Base-by-base conservation (phyloP, 2,888 invertebrate species). In the Netelia fuscicornis region DNA sequence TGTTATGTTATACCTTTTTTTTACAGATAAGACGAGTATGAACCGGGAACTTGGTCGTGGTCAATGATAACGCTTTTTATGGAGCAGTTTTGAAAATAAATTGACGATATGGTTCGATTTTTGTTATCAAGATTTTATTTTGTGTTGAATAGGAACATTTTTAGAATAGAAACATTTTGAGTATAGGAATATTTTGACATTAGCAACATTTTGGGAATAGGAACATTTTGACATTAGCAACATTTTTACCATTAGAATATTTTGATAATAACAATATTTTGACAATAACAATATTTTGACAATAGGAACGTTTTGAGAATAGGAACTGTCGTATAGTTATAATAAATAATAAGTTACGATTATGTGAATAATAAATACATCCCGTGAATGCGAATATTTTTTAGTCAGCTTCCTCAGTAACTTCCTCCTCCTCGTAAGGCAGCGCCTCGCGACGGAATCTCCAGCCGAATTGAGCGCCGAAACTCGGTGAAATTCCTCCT, bases 391-490 rank as follows among this genome's bases (percentile, higher is more conserved):
- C 3, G 25, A 8, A 17, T 64, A 9, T 54, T 68, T 13, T 13
- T 74, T 17, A 74, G 48, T 81, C 60, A 17, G 8, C 37, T 67
- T 74, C 67, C 13, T 81, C n/a, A 10, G 13, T 11, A 48, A n/a
- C n/a, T 44, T 67, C 64, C 9, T 72, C 72, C 25, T 60, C 25
- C 72, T 77, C 77, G 10, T 81, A 56, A 42, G 67, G 74, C 58
- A 56, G 44, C 13, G 71, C 52, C 37, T 79, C 82, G 0, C 85
- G 72, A 62, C 84, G 80, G 76, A 80, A 83, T 80, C 82, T 67
- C 60, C 60, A 79, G 62, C 83, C 84, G 17, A 86, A 44, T 23
- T 64, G 64, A 10, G 71, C 71, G 3, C 79, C 81, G 58, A 81
- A 65, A 8, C n/a, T 72, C 11, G 85, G 85, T 5, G 48, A 52